phyloP scores from a whole-genome alignment of 2,113 vertebrate species.

The Eclectus roratus region DNA sequence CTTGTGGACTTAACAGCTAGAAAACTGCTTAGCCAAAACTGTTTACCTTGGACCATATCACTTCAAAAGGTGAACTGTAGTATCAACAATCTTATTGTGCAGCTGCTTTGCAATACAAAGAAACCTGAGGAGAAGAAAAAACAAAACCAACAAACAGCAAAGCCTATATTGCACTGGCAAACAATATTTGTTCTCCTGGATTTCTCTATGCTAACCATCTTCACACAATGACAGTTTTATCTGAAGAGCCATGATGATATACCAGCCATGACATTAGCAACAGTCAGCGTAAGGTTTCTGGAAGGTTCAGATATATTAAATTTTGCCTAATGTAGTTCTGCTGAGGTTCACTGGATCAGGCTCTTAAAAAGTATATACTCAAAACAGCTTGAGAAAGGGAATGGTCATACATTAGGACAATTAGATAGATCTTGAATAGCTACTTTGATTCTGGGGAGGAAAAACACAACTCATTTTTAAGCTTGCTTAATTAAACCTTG shows the following conservation, averaged over 20 bases:
- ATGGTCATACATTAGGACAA: background rate
- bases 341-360: background rate
- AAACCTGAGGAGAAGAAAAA: background rate
- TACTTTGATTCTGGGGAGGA: background rate
- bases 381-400: background rate
- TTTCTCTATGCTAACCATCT: background rate
- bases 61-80: conserved; percentile 25
- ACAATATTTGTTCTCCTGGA: background rate
- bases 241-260: background rate
- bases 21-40: background rate
- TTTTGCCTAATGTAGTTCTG: background rate
- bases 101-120: conserved; percentile 33
- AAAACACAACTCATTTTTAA: background rate
- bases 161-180: background rate
- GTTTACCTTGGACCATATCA: background rate
- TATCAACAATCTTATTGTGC: conserved; percentile 5
- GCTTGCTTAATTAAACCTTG: background rate
- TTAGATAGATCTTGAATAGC: background rate
- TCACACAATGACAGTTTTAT: background rate
- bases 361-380: background rate
- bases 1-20: background rate
- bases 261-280: background rate
- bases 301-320: background rate
- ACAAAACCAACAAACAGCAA: background rate
- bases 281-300: background rate